Evolutionary conservation across 1,140 invertebrate species (phyloP).

Genomic region (Aphis craccivora): DNA sequence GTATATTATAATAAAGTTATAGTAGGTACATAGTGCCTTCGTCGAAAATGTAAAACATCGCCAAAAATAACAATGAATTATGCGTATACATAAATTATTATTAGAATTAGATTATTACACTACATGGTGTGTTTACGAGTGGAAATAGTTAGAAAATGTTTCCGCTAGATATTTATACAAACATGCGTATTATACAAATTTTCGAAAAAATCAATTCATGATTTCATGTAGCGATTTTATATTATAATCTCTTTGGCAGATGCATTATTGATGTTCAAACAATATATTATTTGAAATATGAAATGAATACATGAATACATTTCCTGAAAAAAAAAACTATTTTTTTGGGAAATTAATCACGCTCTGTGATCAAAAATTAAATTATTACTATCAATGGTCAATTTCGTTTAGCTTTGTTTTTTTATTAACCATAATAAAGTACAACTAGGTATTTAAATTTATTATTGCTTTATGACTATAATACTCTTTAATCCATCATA

Average conservation of each 20-base stretch:
- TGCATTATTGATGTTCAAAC: not conserved
- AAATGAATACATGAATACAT: too few species aligned
- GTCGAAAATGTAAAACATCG: not conserved
- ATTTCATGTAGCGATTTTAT: not conserved
- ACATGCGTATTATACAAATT: not conserved
- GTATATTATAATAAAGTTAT: constrained; percentile 9
- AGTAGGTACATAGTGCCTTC: not conserved
- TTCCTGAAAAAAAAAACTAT: not conserved
- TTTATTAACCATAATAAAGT: not conserved
- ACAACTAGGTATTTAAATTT: too few species aligned
- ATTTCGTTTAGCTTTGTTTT: not conserved
- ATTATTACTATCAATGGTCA: not conserved
- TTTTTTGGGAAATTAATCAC: not conserved
- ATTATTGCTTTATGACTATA: too few species aligned
- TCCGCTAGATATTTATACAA: not conserved
- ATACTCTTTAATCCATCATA: not conserved
- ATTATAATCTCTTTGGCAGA: not conserved
- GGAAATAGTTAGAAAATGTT: not conserved
- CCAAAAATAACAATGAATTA: not conserved
- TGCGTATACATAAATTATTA: not conserved
- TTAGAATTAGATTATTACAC: not conserved
- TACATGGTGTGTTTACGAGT: not conserved
- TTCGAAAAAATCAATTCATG: not conserved
- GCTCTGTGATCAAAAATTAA: not conserved
- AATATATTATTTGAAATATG: not conserved